Evolutionary conservation across 23 tunicate species (phyloP).

Genomic region (Ascidia mentula): DNA sequence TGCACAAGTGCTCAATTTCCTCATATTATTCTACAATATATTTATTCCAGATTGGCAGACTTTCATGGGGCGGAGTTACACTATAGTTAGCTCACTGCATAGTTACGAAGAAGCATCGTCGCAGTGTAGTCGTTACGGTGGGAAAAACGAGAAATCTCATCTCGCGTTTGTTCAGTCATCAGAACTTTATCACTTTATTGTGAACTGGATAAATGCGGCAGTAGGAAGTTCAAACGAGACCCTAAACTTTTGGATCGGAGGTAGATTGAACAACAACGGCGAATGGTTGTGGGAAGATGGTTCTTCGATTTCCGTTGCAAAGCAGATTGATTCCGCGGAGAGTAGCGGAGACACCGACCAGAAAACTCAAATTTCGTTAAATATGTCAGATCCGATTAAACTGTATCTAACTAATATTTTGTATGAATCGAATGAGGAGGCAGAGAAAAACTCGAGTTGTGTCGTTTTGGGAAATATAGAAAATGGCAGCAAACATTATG

Average conservation of each 20-base stretch:
- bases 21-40: neutral
- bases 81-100: neutral
- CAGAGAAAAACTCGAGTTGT: too few species aligned
- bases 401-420: too few species aligned
- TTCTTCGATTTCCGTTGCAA: neutral
- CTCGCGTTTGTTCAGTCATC: neutral
- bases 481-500: neutral
- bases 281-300: neutral
- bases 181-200: neutral
- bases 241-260: neutral
- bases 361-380: neutral
- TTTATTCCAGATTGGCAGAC: neutral
- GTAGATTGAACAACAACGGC: neutral
- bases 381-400: neutral
- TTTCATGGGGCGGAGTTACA: neutral
- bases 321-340: neutral
- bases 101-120: neutral
- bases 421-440: too few species aligned
- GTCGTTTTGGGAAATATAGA: neutral
- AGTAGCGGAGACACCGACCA: neutral
- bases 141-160: neutral
- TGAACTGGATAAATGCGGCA: neutral
- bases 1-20: too few species aligned
- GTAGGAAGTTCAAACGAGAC: neutral
- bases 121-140: neutral